These are phyloP conservation scores for Tetramorium alpestre DNA, from an alignment of 1,140 invertebrate species.

Conservation along the genomic window DNA sequence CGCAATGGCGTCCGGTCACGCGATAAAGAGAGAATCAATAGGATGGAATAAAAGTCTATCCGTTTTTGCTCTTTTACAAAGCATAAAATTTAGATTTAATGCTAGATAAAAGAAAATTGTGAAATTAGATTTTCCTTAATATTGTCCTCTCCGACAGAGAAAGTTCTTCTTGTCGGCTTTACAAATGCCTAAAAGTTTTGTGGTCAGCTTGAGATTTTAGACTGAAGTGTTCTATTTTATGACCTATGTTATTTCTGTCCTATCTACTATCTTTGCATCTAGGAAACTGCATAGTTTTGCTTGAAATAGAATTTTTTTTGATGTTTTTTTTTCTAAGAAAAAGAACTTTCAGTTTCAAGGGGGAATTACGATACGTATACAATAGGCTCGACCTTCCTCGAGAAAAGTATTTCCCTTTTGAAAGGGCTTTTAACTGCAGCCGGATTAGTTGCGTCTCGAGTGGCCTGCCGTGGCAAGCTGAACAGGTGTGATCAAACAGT, in stretches of 20 bases:
- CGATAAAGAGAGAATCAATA: neutral
- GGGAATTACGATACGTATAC: neutral
- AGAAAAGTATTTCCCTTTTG: neutral
- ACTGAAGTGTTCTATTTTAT: neutral
- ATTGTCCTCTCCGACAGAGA: neutral
- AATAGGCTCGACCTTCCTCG: neutral
- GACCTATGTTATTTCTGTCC: neutral
- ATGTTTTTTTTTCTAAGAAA: neutral
- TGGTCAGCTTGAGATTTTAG: neutral
- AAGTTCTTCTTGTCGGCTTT: neutral
- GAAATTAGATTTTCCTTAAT: neutral
- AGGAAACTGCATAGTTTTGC: neutral
- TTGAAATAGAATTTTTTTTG: slow-evolving; percentile 1
- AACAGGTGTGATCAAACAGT: slow-evolving; percentile 31
- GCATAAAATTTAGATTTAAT: neutral
- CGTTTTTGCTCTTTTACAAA: neutral
- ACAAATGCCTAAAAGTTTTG: neutral
- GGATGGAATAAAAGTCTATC: neutral
- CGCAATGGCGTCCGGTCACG: neutral
- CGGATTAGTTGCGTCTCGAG: slow-evolving; percentile 44
- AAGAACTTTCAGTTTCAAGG: neutral
- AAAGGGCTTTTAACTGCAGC: slow-evolving; percentile 37
- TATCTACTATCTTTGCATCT: neutral
- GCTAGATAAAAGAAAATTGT: neutral
- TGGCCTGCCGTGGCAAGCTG: neutral